Evolutionary conservation across 2,797 vertebrate species (phyloP).

Genomic region (Jordanella pulchra): DNA sequence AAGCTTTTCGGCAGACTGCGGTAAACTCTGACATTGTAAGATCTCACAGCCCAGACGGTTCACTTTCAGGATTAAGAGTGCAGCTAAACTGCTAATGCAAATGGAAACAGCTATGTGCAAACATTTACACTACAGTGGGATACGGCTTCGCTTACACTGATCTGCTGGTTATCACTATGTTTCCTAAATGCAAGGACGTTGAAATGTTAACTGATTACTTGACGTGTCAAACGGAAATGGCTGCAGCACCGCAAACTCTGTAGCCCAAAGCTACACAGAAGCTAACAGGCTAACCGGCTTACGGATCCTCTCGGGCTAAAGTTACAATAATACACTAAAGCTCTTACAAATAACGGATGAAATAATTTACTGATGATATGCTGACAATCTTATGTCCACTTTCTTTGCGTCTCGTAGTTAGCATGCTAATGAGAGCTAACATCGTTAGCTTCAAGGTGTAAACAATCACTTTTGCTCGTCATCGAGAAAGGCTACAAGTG

Average conservation of each 20-base stretch:
- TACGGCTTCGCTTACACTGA: neutral
- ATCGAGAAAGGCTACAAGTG: constrained; percentile 53
- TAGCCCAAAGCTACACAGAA: constrained; percentile 32
- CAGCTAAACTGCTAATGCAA: constrained; percentile 40
- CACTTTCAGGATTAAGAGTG: constrained; percentile 63
- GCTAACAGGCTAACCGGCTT: constrained; percentile 40
- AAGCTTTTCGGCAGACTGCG: neutral
- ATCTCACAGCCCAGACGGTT: constrained; percentile 50
- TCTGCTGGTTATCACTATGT: constrained; percentile 1
- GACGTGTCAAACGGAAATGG: constrained; percentile 38
- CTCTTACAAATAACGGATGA: neutral
- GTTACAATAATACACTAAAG: neutral
- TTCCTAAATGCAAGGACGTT: constrained; percentile 15
- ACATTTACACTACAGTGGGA: neutral
- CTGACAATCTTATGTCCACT: constrained; percentile 35
- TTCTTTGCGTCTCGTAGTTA: constrained; percentile 40
- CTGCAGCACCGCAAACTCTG: constrained; percentile 60
- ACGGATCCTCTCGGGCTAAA: neutral
- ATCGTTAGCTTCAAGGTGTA: constrained; percentile 67
- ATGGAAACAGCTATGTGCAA: constrained; percentile 10
- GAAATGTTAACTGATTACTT: constrained; percentile 32
- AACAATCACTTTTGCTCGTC: constrained; percentile 63
- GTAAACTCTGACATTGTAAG: constrained; percentile 18
- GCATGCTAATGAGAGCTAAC: constrained; percentile 68
- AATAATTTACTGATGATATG: constrained; percentile 10